Percentiles rank a stretch among this genome's conserved stretches.
These are phyloP conservation scores for Rhagonycha lutea DNA, from an alignment of 2,888 invertebrate genomes.

Conservation along the genomic window DNA sequence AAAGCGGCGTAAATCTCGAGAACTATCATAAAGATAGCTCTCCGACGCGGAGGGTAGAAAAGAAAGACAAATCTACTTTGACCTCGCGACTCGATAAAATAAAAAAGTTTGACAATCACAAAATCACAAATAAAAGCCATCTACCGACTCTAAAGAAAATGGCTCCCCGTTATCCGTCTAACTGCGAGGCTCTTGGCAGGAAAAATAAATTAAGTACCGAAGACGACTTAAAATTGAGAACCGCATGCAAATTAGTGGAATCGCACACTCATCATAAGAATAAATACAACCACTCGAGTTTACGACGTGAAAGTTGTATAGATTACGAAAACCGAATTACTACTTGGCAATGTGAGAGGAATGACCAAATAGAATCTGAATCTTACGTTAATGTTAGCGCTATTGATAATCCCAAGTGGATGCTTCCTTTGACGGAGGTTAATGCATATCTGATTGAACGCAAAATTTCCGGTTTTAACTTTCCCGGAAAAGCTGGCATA, in stretches of 20 bases:
- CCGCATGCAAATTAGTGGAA: background rate
- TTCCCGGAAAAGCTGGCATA: slow-evolving; percentile 44
- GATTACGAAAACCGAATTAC: background rate
- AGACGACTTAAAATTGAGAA: background rate
- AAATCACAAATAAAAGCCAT: background rate
- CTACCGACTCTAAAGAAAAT: background rate
- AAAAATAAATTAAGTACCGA: background rate
- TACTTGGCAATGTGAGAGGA: background rate
- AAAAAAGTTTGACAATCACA: background rate
- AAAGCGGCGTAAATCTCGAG: slow-evolving; percentile 13
- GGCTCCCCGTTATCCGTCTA: background rate
- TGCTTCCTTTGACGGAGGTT: slow-evolving; percentile 24
- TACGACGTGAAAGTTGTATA: background rate
- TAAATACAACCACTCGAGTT: background rate
- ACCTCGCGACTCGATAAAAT: slow-evolving; percentile 4
- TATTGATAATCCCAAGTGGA: slow-evolving; percentile 23
- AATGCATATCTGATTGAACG: slow-evolving; percentile 33
- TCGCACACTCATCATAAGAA: background rate
- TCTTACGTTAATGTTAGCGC: background rate
- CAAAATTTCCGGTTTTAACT: slow-evolving; percentile 24
- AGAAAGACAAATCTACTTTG: slow-evolving; percentile 12
- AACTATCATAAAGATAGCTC: background rate
- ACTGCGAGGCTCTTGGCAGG: background rate
- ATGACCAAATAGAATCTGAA: background rate
- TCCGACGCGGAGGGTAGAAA: background rate